Conservation (phyloP, 2,888 invertebrate species). For the Stictocephala bisonia region DNA sequence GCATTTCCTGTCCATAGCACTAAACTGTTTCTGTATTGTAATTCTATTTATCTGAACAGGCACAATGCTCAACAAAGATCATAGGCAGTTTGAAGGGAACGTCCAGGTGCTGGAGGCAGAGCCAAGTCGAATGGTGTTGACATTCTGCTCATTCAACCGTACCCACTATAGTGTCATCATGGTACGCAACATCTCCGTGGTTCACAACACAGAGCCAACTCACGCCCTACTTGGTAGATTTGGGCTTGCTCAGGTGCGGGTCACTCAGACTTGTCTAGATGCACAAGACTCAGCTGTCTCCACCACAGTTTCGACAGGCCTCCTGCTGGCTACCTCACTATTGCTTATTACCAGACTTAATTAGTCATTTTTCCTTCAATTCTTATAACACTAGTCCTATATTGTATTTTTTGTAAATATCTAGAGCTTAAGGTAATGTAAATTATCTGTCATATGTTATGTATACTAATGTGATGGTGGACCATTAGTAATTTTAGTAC, state of each 20-base stretch:
- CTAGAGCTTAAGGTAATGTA: not conserved
- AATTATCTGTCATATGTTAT: too few relatives aligned
- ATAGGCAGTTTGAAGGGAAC: constrained; percentile 78
- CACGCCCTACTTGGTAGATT: constrained; percentile 75
- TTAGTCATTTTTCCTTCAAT: not conserved
- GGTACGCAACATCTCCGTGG: constrained; percentile 69
- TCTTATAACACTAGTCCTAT: not conserved
- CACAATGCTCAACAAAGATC: constrained; percentile 63
- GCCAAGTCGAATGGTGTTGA: constrained; percentile 79
- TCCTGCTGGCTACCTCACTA: not conserved
- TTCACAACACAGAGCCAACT: constrained; percentile 73
- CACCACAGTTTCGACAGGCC: not conserved
- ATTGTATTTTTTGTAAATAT: constrained; percentile 12
- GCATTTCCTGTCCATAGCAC: too few relatives aligned
- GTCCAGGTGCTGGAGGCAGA: constrained; percentile 85
- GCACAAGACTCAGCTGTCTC: constrained; percentile 29
- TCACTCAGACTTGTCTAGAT: constrained; percentile 49
- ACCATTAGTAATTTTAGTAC: too few relatives aligned
- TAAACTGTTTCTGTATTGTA: not conserved
- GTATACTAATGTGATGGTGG: too few relatives aligned
- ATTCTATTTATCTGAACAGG: constrained; percentile 58
- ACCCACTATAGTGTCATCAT: constrained; percentile 78
- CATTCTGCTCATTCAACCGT: constrained; percentile 77
- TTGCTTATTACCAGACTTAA: constrained; percentile 8
- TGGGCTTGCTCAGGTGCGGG: constrained; percentile 72